Evolutionary conservation across 2,113 vertebrate genomes (phyloP).

Genomic region (Pollimyrus isidori): DNA sequence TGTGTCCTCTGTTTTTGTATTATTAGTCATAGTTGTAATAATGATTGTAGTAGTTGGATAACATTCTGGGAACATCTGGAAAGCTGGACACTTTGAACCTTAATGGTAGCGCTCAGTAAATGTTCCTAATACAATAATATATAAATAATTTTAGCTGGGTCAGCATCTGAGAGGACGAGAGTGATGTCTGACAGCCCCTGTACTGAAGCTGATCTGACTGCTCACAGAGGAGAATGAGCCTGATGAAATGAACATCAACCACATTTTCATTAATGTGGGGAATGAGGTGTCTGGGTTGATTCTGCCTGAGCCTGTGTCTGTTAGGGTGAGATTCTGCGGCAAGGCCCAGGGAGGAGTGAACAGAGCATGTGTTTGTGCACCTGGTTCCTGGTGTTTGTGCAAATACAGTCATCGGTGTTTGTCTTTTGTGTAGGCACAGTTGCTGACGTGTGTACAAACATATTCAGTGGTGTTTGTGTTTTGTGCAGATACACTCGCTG

Average conservation of each 20-base stretch:
- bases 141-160: neutral
- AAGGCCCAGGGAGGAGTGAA: neutral
- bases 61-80: neutral
- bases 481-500: neutral
- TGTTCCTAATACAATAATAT: neutral
- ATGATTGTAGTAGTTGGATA: neutral
- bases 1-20: neutral
- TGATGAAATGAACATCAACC: neutral
- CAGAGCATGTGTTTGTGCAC: neutral
- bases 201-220: neutral
- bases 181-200: neutral
- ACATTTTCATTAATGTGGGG: neutral
- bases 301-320: neutral
- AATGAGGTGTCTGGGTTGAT: neutral
- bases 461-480: neutral
- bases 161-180: neutral
- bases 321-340: neutral
- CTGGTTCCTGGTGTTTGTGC: neutral
- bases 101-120: neutral
- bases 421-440: neutral
- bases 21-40: neutral
- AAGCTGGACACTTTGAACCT: neutral
- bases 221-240: neutral
- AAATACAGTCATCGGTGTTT: neutral
- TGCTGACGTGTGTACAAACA: neutral